Evolutionary conservation across 2,888 invertebrate genomes (phyloP), one percentile per base, ranked within the genome.

Genomic region (Sarcophaga caerulescens): DNA sequence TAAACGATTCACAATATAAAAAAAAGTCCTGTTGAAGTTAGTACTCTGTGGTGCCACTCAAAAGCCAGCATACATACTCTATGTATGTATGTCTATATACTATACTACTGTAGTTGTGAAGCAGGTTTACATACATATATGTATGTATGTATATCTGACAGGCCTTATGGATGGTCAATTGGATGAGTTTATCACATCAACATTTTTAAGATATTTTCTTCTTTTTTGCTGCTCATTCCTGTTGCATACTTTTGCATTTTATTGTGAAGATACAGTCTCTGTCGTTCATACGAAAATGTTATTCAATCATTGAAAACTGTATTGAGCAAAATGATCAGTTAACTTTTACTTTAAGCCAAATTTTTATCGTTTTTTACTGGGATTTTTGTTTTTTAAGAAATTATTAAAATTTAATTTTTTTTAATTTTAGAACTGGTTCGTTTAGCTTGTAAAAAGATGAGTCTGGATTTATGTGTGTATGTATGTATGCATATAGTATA

Each of bases 11-110:
- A 65, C 44, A 65, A 25, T 8, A 25, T 73, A 60, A 12, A 35
- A 66, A 66, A 63, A 5, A 73, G 60, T 69, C 59, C 66, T 66
- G 66, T n/a, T 63, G 45, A 73, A 66, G 63, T 35, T 35, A 2
- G 35, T 66, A 19, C 4, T 11, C 19, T 60, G 45, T 4, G 25
- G 25, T 19, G 23, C 11, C 68, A 74, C 12, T 47, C 47, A 12
- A 52, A 52, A 52, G 52, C 52, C 52, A 52, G 0, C 52, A 17
- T 17, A 35, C 35, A 35, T 35, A 35, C 35, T 1, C 10, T 35
- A 35, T 35, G 2, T 35, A 35, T 35, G 35, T 10, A 8, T 35
- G 35, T 35, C 1, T 35, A 8, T 35, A 35, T 35, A 35, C 47
- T 47, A 14, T 47, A 47, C 12, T 14, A 4, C 4, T 52, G 52